Evolutionary conservation across 2,113 vertebrate species (phyloP).

Genomic region (Tychaedon coryphoeus): DNA sequence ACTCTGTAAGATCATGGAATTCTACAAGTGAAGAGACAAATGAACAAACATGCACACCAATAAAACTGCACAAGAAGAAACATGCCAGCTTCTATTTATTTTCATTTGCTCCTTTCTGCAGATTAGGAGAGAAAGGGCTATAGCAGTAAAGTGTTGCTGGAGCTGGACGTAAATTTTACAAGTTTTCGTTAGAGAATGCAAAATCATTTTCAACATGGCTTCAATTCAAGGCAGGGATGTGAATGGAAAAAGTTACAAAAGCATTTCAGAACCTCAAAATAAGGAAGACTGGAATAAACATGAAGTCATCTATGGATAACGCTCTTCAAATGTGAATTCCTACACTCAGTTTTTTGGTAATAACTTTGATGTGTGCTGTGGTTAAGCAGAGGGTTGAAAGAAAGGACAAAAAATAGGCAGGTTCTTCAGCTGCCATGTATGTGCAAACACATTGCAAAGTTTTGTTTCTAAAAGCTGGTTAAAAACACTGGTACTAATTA

Average conservation of each 20-base stretch:
- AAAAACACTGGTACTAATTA: background rate
- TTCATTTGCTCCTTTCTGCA: background rate
- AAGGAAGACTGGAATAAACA: constrained; percentile 24
- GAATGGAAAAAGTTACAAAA: constrained; percentile 28
- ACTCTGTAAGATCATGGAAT: constrained; percentile 50
- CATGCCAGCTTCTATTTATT: constrained; percentile 49
- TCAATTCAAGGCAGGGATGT: background rate
- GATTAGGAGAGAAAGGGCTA: background rate
- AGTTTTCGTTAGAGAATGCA: background rate
- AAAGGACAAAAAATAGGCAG: background rate
- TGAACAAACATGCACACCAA: constrained; percentile 53
- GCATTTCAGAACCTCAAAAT: background rate
- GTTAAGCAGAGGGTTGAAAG: constrained; percentile 26
- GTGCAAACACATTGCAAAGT: background rate
- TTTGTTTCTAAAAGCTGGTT: background rate
- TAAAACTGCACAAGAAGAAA: constrained; percentile 57
- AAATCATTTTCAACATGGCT: background rate
- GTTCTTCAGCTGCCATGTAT: background rate
- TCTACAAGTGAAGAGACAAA: constrained; percentile 49
- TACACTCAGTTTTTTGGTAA: background rate
- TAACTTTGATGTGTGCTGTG: constrained; percentile 32
- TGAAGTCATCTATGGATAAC: constrained; percentile 14
- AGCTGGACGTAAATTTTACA: background rate
- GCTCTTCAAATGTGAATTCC: background rate
- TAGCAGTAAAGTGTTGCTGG: background rate